These are phyloP conservation scores for Pseudochromis fuscus DNA, from an alignment of 2,797 vertebrate species.

Conservation along the genomic window DNA sequence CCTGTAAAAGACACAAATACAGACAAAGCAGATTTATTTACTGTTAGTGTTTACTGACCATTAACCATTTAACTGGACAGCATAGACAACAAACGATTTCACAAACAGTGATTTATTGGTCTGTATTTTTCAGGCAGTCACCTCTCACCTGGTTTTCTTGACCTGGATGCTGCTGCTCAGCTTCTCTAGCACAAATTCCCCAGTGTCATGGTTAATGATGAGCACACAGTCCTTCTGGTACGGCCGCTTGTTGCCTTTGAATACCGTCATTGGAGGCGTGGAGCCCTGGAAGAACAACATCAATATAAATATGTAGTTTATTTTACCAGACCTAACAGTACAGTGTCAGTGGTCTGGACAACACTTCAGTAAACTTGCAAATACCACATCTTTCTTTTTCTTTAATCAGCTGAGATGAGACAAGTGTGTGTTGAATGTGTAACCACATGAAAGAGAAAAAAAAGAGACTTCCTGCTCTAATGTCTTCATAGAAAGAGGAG, in stretches of 20 bases:
- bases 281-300: constrained; percentile 87
- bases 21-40: not conserved
- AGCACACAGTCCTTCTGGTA: constrained; percentile 99
- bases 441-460: too few relatives aligned
- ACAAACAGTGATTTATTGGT: too few relatives aligned
- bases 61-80: not conserved
- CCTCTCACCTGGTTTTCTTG: constrained; percentile 95
- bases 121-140: not conserved
- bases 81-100: too few relatives aligned
- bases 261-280: constrained; percentile 98
- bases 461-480: not conserved
- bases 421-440: not conserved
- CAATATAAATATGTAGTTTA: not conserved
- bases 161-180: constrained; percentile 99
- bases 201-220: constrained; percentile 98
- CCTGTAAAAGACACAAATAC: constrained; percentile 81
- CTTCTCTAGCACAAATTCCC: constrained; percentile 97
- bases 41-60: not conserved
- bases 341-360: not conserved
- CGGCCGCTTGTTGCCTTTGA: constrained; percentile 98
- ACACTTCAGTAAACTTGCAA: not conserved
- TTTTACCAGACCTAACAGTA: not conserved
- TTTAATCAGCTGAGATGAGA: not conserved
- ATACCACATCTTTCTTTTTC: not conserved
- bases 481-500: too few relatives aligned